Conservation (phyloP, 2,113 vertebrate genomes). For the Mohoua ochrocephala region DNA sequence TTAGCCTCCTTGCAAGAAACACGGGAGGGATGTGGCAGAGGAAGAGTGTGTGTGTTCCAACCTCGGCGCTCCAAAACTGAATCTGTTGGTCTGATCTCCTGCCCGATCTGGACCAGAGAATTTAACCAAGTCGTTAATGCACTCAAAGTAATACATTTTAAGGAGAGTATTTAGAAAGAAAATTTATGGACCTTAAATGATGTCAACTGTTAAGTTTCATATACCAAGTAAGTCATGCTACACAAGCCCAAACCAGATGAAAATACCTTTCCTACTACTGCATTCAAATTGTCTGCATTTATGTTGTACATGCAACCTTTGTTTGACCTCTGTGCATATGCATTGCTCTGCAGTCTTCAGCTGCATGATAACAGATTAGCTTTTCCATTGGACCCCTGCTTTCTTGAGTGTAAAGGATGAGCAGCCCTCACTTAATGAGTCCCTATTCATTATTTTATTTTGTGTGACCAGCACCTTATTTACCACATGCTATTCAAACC, state of each 20-base stretch:
- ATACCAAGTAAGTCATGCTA: accelerated
- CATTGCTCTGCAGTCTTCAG: not conserved
- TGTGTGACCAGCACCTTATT: not conserved
- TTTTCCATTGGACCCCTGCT: not conserved
- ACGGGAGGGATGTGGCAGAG: not conserved
- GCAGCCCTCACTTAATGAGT: not conserved
- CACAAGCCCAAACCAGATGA: too few species aligned
- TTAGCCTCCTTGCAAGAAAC: not conserved
- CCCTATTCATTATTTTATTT: not conserved
- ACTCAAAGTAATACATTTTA: not conserved
- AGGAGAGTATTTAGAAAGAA: not conserved
- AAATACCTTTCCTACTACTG: not conserved
- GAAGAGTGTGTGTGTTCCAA: not conserved
- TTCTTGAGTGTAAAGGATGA: not conserved
- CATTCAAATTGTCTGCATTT: not conserved
- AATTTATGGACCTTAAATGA: not conserved
- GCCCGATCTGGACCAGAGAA: not conserved
- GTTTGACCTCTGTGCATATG: not conserved
- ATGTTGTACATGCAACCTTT: not conserved
- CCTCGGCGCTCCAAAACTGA: not conserved
- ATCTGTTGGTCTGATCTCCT: not conserved
- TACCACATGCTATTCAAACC: not conserved
- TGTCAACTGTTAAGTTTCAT: not conserved
- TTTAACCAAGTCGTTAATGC: not conserved
- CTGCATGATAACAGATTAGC: not conserved